Evolutionary conservation across 2,797 vertebrate genomes (phyloP).

Genomic region (Danio kyathit): DNA sequence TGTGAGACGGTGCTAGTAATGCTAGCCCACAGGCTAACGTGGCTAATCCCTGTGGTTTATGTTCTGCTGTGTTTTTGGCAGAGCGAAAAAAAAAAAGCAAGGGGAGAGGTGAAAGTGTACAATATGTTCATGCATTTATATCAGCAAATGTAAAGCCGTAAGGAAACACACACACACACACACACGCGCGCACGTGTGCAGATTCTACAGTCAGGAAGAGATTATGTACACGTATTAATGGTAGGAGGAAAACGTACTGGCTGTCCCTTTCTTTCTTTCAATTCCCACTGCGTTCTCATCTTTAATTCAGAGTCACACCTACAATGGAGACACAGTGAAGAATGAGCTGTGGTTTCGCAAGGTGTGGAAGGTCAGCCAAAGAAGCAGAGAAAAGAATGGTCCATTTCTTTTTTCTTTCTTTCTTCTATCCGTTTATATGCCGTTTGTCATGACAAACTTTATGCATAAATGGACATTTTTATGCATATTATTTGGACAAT

Average conservation of each 20-base stretch:
- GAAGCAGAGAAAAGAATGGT: constrained; percentile 54
- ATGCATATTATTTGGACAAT: neutral
- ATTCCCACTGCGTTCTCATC: neutral
- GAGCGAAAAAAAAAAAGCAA: neutral
- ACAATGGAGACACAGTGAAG: neutral
- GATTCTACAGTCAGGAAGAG: neutral
- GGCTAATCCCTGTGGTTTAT: constrained; percentile 50
- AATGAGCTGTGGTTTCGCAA: constrained; percentile 7
- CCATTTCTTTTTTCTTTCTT: neutral
- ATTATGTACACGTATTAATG: neutral
- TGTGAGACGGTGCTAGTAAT: constrained; percentile 41
- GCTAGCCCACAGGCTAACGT: constrained; percentile 32
- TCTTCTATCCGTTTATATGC: neutral
- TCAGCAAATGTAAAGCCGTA: constrained; percentile 21
- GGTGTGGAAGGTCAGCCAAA: neutral
- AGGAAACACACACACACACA: neutral
- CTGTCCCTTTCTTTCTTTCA: neutral
- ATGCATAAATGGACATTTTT: neutral
- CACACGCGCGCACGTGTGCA: too few relatives aligned
- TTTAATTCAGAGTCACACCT: constrained; percentile 11
- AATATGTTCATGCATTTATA: constrained; percentile 37
- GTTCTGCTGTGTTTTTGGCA: constrained; percentile 6
- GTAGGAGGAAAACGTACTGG: too few relatives aligned
- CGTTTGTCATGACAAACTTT: constrained; percentile 13
- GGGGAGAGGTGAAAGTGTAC: constrained; percentile 24